Base-by-base conservation (phyloP, 2,888 invertebrate species). In the Heliconius hortense region DNA sequence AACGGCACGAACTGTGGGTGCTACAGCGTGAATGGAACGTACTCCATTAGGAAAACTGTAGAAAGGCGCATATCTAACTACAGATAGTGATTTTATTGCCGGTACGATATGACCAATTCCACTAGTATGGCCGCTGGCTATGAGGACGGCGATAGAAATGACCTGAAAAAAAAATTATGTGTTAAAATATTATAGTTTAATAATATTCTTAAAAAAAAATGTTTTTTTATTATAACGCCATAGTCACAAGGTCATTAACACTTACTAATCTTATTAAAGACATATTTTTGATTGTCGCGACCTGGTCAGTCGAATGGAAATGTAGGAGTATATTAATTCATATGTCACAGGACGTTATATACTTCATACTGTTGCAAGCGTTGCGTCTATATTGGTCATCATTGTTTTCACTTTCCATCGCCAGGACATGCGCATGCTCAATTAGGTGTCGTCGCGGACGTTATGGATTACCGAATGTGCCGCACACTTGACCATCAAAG, bases 311-410 rank as follows among this genome's bases (percentile, higher is more conserved):
- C 89, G 87, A 87, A 85, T 85, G 82, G 86, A 87, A 87, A 88
- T 83, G 84, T 83, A 84, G 85, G 84, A 89, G 87, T 93, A 92
- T 91, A 83, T 85, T 85, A 86, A 88, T 86, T 82, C 82, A 88
- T 89, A 83, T 89, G 86, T 87, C 87, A 91, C 88, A 84, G 82
- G 88, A 87, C 86, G 85, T 92, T 94, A 92, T 94, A 94, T 94
- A 94, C 91, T 92, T 91, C 90, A 91, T 86, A 91, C 88, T 93
- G 92, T 92, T 93, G 93, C 93, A 93, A 92, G 90, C 87, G 87
- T 90, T 88, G 88, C 90, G 88, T 87, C 86, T 89, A 86, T 88
- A 86, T 89, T 83, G 80, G 88, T 88, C 85, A 84, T 78, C 80
- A 78, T 82, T 82, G 86, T 85, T 94, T 94, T 94, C 94, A 93